These are phyloP conservation scores for Coregonus suidteri DNA, from an alignment of 2,797 vertebrate genomes.

Conservation along the genomic window DNA sequence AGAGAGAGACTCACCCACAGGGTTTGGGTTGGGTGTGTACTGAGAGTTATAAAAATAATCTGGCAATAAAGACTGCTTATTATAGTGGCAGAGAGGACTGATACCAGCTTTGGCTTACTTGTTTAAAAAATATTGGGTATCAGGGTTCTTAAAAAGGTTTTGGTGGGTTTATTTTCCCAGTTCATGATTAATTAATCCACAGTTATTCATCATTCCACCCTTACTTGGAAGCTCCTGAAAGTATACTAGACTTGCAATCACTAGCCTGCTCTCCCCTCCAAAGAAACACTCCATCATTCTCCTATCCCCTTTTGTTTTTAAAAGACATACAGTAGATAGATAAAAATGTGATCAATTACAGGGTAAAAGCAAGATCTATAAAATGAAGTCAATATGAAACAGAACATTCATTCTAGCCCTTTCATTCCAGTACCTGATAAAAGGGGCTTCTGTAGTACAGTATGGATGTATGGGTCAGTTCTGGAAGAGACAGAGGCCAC, in stretches of 20 bases:
- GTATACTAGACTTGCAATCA: slow-evolving; percentile 51
- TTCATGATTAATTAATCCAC: slow-evolving; percentile 47
- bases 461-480: slow-evolving; percentile 2
- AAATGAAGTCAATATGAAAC: neutral
- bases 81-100: slow-evolving; percentile 69
- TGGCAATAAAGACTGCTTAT: slow-evolving; percentile 68
- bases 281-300: slow-evolving; percentile 2
- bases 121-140: slow-evolving; percentile 27
- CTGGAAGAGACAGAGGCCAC: slow-evolving; percentile 10
- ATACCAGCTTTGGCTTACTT: slow-evolving; percentile 47
- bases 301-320: slow-evolving; percentile 11
- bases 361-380: neutral
- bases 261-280: slow-evolving; percentile 19
- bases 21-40: slow-evolving; percentile 66
- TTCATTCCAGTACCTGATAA: neutral
- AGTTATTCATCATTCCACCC: slow-evolving; percentile 10
- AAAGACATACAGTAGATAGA: neutral
- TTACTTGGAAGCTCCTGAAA: slow-evolving; percentile 43
- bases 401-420: neutral
- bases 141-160: slow-evolving; percentile 34
- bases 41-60: slow-evolving; percentile 83
- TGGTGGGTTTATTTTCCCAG: slow-evolving; percentile 29
- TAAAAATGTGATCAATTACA: neutral
- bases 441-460: neutral
- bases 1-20: slow-evolving; percentile 64